Evolutionary conservation across 2,797 vertebrate genomes (phyloP).

Genomic region (Trichosurus vulpecula): DNA sequence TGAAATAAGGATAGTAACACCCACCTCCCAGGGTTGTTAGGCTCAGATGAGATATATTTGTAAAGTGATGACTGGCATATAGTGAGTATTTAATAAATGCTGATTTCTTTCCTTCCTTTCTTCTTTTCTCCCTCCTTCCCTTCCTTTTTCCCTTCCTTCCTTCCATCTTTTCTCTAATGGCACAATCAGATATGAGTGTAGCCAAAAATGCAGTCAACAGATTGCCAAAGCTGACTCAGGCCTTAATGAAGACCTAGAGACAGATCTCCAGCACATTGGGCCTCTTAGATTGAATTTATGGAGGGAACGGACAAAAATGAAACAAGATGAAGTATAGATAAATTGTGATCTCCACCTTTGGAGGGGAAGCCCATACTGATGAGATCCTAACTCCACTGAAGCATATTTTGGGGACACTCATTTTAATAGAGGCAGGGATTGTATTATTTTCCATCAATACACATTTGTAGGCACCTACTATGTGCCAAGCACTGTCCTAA

Average conservation of each 20-base stretch:
- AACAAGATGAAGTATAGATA: background rate
- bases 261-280: background rate
- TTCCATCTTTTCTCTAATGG: no score
- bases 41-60: no score
- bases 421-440: background rate
- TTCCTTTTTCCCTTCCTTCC: no score
- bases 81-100: no score
- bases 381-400: background rate
- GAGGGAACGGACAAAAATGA: background rate
- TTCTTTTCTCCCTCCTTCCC: no score
- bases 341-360: background rate
- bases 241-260: background rate
- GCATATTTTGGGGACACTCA: background rate
- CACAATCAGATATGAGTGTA: no score
- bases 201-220: no score
- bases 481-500: background rate
- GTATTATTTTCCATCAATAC: background rate
- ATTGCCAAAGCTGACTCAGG: no score
- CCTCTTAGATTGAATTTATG: background rate
- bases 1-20: no score
- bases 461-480: background rate
- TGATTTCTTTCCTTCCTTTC: no score
- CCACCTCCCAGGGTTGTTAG: no score
- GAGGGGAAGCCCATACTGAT: background rate
- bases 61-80: no score